Percentiles rank a stretch among this genome's conserved stretches.
Conservation (phyloP, 2,113 vertebrate species). For the Neodontobutis hainanensis region DNA sequence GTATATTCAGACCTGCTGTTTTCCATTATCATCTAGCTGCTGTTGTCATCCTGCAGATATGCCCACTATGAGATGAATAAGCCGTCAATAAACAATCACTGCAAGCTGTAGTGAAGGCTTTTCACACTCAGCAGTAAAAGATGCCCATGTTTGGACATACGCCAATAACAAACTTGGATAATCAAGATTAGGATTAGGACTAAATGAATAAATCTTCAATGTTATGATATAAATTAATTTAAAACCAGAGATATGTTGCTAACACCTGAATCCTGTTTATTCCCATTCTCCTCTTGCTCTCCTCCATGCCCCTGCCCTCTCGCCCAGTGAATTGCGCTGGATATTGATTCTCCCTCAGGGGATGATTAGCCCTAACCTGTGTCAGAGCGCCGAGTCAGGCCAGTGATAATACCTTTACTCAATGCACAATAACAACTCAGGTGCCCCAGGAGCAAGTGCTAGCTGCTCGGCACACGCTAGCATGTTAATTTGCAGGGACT, state of each 20-base stretch:
- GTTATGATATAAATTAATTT: not conserved
- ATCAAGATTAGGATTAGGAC: no score
- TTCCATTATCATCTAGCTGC: no score
- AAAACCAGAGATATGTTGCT: not conserved
- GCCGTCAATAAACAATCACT: no score
- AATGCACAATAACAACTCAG: constrained; percentile 73
- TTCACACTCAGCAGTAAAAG: not conserved
- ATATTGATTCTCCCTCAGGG: constrained; percentile 69
- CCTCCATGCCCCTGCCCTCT: constrained; percentile 17
- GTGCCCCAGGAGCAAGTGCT: constrained; percentile 52
- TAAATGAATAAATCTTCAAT: no score
- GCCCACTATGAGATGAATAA: no score
- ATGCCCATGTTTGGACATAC: not conserved
- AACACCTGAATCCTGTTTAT: constrained; percentile 36
- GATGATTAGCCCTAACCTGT: constrained; percentile 73
- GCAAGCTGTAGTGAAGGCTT: no score
- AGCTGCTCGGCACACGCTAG: constrained; percentile 38
- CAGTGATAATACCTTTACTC: constrained; percentile 70
- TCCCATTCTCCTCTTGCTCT: constrained; percentile 25
- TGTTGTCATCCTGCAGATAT: no score
- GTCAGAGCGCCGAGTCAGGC: constrained; percentile 64
- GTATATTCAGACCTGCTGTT: no score
- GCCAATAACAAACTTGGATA: not conserved
- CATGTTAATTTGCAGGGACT: constrained; percentile 67
- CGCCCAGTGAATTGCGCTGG: constrained; percentile 38